Conservation (phyloP, 2,888 invertebrate species). For the Drosophila acutilabella region DNA sequence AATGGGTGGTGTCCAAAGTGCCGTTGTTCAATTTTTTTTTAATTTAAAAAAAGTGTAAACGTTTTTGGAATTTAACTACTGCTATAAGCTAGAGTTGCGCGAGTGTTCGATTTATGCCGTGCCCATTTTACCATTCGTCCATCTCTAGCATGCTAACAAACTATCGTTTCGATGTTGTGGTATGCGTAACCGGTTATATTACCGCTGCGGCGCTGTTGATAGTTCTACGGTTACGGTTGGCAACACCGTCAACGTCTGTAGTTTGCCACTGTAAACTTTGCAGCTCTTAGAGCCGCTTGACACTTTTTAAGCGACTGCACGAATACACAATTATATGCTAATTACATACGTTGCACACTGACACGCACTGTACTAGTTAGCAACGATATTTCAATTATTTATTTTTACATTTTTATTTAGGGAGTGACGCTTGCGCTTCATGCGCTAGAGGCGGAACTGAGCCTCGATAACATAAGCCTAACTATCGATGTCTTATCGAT, state of each 20-base stretch:
- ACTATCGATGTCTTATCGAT: conserved; percentile 39
- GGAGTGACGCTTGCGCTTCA: conserved; percentile 62
- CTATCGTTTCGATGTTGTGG: conserved; percentile 54
- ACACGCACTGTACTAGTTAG: conserved; percentile 44
- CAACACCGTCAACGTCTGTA: conserved; percentile 35
- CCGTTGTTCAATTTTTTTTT: no score
- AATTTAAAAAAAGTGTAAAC: no score
- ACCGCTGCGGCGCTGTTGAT: conserved; percentile 29
- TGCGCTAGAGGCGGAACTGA: conserved; percentile 38
- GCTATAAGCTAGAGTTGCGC: conserved; percentile 34
- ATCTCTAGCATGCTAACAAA: conserved; percentile 54
- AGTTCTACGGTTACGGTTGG: conserved; percentile 32
- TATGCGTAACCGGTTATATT: conserved; percentile 64
- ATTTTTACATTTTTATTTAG: conserved; percentile 54
- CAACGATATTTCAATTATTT: conserved; percentile 32
- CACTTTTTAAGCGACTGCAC: conserved; percentile 8
- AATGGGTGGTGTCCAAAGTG: no score
- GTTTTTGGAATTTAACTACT: neutral
- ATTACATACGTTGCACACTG: conserved; percentile 54
- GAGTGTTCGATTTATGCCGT: conserved; percentile 43
- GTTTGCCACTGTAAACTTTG: conserved; percentile 27
- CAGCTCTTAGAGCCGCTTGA: conserved; percentile 14
- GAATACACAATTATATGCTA: conserved; percentile 19
- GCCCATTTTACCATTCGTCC: conserved; percentile 37
- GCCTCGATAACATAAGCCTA: conserved; percentile 45